Conservation (phyloP, 2,888 invertebrate species). For the Cheilosia variabilis region DNA sequence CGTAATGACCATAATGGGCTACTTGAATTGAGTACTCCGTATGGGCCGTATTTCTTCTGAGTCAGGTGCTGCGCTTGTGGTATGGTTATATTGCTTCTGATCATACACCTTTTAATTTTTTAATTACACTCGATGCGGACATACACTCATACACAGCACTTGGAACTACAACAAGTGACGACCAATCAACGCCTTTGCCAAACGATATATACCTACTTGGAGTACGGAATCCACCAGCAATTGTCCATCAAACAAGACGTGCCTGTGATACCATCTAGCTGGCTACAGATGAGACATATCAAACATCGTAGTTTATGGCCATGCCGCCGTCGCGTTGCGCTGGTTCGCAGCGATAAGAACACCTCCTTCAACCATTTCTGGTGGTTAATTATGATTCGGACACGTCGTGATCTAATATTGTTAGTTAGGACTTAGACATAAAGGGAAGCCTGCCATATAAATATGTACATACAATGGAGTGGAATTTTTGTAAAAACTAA, state of each 20-base stretch:
- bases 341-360: constrained; percentile 43
- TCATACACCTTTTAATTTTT: constrained; percentile 66
- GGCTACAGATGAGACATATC: constrained; percentile 34
- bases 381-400: constrained; percentile 64
- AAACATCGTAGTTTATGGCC: constrained; percentile 2
- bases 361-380: constrained; percentile 55
- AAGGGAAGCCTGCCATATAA: not conserved
- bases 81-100: constrained; percentile 41
- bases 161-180: constrained; percentile 13
- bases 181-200: constrained; percentile 39
- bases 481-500: constrained; percentile 42
- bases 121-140: constrained; percentile 51
- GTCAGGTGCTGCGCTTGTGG: constrained; percentile 47
- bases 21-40: constrained; percentile 57
- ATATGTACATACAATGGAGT: constrained; percentile 40
- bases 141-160: not conserved
- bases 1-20: constrained; percentile 72
- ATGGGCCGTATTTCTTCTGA: constrained; percentile 34
- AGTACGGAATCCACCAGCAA: constrained; percentile 44
- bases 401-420: constrained; percentile 59
- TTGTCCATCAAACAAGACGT: constrained; percentile 58
- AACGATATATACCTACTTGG: not conserved
- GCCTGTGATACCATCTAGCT: constrained; percentile 48
- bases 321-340: not conserved
- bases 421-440: constrained; percentile 15